These are phyloP conservation scores for Tetramorium simillimum DNA, from an alignment of 1,140 invertebrate genomes.

Conservation along the genomic window DNA sequence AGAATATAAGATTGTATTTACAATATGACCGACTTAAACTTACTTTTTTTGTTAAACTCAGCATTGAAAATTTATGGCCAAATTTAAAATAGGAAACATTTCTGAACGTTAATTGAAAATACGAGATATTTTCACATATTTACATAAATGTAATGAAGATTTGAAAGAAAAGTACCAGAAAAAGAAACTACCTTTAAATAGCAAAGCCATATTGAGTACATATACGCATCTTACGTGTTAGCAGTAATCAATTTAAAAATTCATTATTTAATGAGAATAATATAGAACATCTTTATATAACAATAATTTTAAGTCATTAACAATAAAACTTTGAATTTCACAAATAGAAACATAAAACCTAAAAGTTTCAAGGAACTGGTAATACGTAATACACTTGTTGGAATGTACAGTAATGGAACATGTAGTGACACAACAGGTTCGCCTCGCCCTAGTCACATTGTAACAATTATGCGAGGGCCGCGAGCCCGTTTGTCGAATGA, in stretches of 20 bases:
- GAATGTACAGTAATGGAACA: neutral
- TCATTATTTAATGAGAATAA: neutral
- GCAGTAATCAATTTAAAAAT: neutral
- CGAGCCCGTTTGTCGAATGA: neutral
- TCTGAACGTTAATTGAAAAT: too few relatives aligned
- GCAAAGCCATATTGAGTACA: too few relatives aligned
- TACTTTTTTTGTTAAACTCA: too few relatives aligned
- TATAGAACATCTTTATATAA: neutral
- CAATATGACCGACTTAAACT: too few relatives aligned
- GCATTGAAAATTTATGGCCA: too few relatives aligned
- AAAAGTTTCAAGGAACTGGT: neutral
- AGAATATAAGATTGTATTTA: neutral
- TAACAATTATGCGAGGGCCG: neutral
- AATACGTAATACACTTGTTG: neutral
- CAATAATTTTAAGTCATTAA: neutral
- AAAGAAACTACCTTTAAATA: too few relatives aligned
- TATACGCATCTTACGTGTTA: neutral
- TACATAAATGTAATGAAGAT: too few relatives aligned
- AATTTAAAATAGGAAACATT: too few relatives aligned
- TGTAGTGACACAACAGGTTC: slow-evolving; percentile 5
- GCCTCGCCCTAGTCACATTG: neutral
- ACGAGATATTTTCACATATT: too few relatives aligned
- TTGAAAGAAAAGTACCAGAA: too few relatives aligned
- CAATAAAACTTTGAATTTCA: neutral
- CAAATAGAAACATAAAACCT: neutral